A percentile compares a stretch with the other conserved stretches of the same genome.
phyloP scores from a whole-genome alignment of 1,140 invertebrate species.

The Gryllus bimaculatus region DNA sequence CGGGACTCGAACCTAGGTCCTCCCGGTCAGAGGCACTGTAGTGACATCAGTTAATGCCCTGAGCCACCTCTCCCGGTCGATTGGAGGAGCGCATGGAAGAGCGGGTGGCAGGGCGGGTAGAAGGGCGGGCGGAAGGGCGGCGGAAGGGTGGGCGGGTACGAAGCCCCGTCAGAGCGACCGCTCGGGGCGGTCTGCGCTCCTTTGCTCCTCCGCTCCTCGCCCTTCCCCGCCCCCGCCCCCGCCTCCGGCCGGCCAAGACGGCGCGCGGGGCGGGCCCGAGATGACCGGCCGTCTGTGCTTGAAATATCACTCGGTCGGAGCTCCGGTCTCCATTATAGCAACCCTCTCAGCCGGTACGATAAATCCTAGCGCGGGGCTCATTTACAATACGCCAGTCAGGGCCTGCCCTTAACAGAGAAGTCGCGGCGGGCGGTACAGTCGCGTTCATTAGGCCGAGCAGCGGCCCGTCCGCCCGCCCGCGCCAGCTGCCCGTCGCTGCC shows the following conservation, averaged over 20 bases:
- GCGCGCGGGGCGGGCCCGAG: neutral
- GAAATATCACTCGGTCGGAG: neutral
- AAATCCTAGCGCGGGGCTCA: neutral
- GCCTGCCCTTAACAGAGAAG: neutral
- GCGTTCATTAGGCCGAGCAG: neutral
- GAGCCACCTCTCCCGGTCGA: too few relatives aligned
- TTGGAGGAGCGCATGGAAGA: too few relatives aligned
- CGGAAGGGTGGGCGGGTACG: too few relatives aligned
- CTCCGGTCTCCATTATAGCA: neutral
- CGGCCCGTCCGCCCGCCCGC: too few relatives aligned
- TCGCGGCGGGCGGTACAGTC: neutral
- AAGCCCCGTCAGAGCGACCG: too few relatives aligned
- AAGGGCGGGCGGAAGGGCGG: too few relatives aligned
- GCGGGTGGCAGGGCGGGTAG: too few relatives aligned
- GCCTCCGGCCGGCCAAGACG: neutral
- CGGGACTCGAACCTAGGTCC: too few relatives aligned
- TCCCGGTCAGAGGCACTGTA: too few relatives aligned
- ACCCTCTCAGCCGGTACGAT: neutral
- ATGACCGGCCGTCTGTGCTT: neutral
- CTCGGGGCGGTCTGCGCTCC: too few relatives aligned
- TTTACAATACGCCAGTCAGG: slow-evolving; percentile 3
- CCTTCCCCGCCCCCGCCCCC: neutral
- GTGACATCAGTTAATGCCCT: too few relatives aligned
- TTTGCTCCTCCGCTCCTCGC: neutral
- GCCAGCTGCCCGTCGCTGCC: too few relatives aligned